Conservation (phyloP, 53 echinoderm and acorn worm species). For the Echinarachnius parma region DNA sequence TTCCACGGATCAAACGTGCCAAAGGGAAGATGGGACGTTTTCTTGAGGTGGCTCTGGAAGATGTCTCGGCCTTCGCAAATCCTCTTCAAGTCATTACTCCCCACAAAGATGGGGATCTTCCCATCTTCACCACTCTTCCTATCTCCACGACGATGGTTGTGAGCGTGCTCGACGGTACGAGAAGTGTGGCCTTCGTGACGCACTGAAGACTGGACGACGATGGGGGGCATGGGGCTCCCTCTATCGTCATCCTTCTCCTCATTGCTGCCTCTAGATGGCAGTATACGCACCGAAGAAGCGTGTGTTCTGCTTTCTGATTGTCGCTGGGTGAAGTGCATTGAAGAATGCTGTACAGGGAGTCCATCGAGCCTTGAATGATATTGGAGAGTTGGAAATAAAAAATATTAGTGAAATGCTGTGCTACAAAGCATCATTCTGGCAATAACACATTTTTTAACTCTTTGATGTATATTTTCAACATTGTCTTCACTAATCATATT, state of each 20-base stretch:
- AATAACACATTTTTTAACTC: too few relatives aligned
- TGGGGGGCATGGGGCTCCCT: not conserved
- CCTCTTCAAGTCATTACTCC: conserved; percentile 61
- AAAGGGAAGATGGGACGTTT: conserved; percentile 70
- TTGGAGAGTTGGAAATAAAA: too few relatives aligned
- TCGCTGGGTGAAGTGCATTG: too few relatives aligned
- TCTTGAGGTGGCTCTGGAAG: conserved; percentile 80
- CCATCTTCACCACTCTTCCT: not conserved
- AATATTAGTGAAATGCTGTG: too few relatives aligned
- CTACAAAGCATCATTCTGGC: too few relatives aligned
- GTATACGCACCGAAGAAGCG: too few relatives aligned
- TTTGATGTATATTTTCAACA: too few relatives aligned
- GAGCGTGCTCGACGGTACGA: not conserved
- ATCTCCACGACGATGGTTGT: not conserved
- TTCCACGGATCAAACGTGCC: conserved; percentile 95
- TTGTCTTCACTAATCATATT: too few relatives aligned
- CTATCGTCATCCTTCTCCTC: not conserved
- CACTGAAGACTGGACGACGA: not conserved
- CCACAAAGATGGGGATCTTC: conserved; percentile 50
- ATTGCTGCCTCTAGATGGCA: too few relatives aligned
- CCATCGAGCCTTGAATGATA: too few relatives aligned
- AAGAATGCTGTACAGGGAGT: too few relatives aligned
- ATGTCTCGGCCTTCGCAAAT: conserved; percentile 54
- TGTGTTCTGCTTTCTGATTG: too few relatives aligned
- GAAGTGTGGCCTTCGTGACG: not conserved